Percentiles rank a stretch among this genome's conserved stretches.
These are phyloP conservation scores for Smutsia gigantea DNA, from an alignment of 2,797 vertebrate species.

Conservation along the genomic window DNA sequence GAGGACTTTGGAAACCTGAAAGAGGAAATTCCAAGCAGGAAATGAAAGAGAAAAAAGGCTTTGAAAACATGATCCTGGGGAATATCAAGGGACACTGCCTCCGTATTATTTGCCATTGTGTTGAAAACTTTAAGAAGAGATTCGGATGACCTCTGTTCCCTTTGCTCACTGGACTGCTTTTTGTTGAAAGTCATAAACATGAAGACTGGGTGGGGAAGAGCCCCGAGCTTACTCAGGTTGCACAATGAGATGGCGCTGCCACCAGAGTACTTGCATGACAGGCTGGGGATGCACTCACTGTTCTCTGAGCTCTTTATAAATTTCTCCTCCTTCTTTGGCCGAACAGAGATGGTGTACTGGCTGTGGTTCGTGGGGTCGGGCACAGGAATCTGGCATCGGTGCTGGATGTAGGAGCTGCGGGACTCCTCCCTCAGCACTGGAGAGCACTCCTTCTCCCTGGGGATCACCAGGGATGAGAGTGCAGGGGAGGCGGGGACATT, in stretches of 20 bases:
- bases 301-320: slow-evolving; percentile 50
- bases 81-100: accelerated
- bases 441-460: slow-evolving; percentile 84
- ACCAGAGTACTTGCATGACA: accelerated
- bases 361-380: background rate
- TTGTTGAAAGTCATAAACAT: background rate
- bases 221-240: no score
- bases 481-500: accelerated
- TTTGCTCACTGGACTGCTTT: background rate
- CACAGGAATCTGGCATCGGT: slow-evolving; percentile 82
- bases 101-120: accelerated
- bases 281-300: slow-evolving; percentile 80
- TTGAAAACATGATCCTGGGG: background rate
- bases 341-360: slow-evolving; percentile 80
- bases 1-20: background rate
- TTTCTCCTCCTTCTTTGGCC: slow-evolving; percentile 68
- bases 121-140: background rate
- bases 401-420: background rate
- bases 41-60: accelerated
- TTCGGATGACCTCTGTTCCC: background rate
- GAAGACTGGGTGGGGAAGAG: accelerated
- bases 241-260: accelerated
- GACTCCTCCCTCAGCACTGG: slow-evolving; percentile 48
- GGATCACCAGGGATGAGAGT: background rate
- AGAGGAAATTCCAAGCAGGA: background rate